Conservation (phyloP, 2,797 vertebrate genomes). For the Ptychadena robeensis region DNA sequence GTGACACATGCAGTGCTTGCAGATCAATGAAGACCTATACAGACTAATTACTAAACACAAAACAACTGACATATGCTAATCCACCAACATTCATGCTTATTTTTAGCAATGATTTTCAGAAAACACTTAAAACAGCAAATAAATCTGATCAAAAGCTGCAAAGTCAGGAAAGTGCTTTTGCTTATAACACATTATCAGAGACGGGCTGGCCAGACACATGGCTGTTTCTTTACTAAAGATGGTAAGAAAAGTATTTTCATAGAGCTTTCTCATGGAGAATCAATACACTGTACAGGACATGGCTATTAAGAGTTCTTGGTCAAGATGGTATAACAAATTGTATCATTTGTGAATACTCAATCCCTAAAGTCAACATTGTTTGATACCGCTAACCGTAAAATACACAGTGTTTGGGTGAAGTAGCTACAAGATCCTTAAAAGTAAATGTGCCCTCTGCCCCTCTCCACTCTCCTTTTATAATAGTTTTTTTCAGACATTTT, state of each 20-base stretch:
- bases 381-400: background rate
- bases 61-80: conserved; percentile 36
- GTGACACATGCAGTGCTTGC: conserved; percentile 31
- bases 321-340: background rate
- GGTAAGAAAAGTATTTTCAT: background rate
- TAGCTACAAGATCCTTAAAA: background rate
- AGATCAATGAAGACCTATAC: conserved; percentile 38
- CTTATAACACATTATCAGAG: background rate
- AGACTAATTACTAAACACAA: conserved; percentile 39
- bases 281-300: background rate
- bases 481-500: too few species aligned
- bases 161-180: background rate
- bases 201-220: background rate
- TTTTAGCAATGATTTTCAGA: conserved; percentile 15
- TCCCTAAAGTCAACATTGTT: too few species aligned
- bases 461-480: too few species aligned
- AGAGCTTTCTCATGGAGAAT: background rate
- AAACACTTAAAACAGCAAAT: conserved; percentile 11
- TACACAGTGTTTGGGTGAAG: background rate
- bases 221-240: background rate
- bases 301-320: background rate
- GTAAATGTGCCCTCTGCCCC: too few species aligned
- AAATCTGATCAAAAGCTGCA: background rate
- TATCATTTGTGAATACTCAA: background rate
- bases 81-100: background rate